Evolutionary conservation across 2,888 invertebrate species (phyloP), one percentile per base, ranked within the genome.

Genomic region (Smittia aterrima): DNA sequence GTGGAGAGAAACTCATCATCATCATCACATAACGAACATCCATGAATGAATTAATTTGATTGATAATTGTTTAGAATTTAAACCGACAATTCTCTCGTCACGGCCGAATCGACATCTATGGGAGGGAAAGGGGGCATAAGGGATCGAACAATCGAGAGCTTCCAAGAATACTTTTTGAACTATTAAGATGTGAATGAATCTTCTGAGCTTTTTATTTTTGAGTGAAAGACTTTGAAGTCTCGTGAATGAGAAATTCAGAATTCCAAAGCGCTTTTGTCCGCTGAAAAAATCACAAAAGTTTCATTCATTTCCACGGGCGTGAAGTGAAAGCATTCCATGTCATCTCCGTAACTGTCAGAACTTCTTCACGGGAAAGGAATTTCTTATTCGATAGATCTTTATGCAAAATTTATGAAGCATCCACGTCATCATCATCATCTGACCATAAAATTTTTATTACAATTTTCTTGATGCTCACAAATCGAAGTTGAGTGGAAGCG

Each of bases 41-140:
- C 58, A 58, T 58, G 58, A 58, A 58, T 58, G 58, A 22, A 58
- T 22, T 18, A 4, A 58, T 64, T 58, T 18, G 7, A 25, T 64
- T 64, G 25, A 64, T 64, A 64, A 64, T 64, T 64, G 25, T 64
- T 64, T 64, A 1, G 27, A 6, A 27, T 64, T 64, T 20, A 64
- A 64, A 25, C 64, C 64, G 64, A 64, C 25, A 64, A 27, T 64
- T 64, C 20, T 64, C 64, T 64, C 20, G 64, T 64, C 64, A 64
- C 25, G 64, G 7, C n/a, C 64, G 20, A 64, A 27, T 58, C 58
- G 58, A 58, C 58, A 13, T n/a, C n/a, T n/a, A n/a, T 58, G 58
- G 18, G n/a, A 58, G 58, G 3, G 3, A 18, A 22, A 58, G 3
- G 58, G 22, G 22, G 58, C 22, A 2, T 22, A 20, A 20, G 22